phyloP scores from a whole-genome alignment of 53 echinoderm and acorn worm genomes.

The Crossaster papposus region DNA sequence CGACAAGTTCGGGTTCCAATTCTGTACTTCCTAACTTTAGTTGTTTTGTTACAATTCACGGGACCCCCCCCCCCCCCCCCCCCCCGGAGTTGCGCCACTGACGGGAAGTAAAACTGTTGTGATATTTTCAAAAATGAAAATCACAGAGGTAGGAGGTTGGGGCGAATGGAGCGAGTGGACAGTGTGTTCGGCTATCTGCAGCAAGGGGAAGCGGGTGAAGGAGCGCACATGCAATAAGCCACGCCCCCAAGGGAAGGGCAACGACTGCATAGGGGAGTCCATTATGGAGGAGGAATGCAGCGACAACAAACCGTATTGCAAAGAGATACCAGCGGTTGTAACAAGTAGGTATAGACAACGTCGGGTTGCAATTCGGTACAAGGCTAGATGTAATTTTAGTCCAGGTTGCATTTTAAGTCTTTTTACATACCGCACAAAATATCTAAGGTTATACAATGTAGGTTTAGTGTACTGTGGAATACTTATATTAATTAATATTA shows the following conservation, averaged over 20 bases:
- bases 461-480: too few relatives aligned
- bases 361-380: not conserved
- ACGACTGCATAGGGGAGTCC: conserved; percentile 71
- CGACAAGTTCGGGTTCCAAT: too few relatives aligned
- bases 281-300: conserved; percentile 59
- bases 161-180: conserved; percentile 80
- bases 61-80: too few relatives aligned
- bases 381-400: too few relatives aligned
- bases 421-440: too few relatives aligned
- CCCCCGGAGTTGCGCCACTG: too few relatives aligned
- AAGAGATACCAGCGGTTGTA: conserved; percentile 20
- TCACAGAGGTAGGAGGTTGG: conserved; percentile 75
- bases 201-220: conserved; percentile 68
- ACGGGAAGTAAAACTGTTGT: too few relatives aligned
- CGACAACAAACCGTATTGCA: conserved; percentile 51
- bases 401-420: too few relatives aligned
- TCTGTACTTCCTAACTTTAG: too few relatives aligned
- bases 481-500: too few relatives aligned
- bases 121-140: not conserved
- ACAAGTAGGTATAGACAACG: conserved; percentile 37
- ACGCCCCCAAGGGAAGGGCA: conserved; percentile 67
- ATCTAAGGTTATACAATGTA: too few relatives aligned
- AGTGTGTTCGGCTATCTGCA: conserved; percentile 77
- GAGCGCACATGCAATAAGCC: conserved; percentile 77
- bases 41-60: too few relatives aligned